Evolutionary conservation across 35 echinoderm and acorn worm species (phyloP), one percentile per base, ranked within the genome.

Genomic region (Anneissia japonica): DNA sequence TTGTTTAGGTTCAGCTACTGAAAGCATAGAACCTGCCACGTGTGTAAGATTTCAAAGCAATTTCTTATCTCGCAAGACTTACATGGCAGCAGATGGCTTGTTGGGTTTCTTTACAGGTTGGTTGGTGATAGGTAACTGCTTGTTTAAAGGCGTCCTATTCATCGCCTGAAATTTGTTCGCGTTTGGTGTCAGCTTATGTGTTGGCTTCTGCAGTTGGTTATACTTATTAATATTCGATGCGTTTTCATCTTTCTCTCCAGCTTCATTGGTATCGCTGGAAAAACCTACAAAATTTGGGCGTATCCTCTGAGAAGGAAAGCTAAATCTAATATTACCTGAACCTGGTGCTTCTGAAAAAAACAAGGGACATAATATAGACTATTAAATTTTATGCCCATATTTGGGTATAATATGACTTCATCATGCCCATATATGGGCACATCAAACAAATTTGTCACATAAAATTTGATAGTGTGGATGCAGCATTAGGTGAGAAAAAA

Each of bases 241-340:
- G 5, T 64, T 23, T 9, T 64, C 19, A 64, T 64, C 51, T 11
- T 64, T 64, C 51, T 26, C 51, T 19, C 26, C 19, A 23, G 21
- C 9, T 64, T 64, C 51, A 26, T 16, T 64, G 10, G 51, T 1
- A 26, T 26, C 19, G 10, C 26, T 9, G 21, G 7, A 16, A 64
- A 64, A 64, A 64, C 51, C 51, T 9, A 64, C 51, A 64, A 64
- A 64, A 64, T 64, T 64, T 64, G 51, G 51, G 10, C 51, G 5
- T 12, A 9, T 9, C 34, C 90, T 51, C 77, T 92, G 74, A 75
- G 29, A 77, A 1, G 85, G 90, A 77, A 92, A 81, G 45, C 76
- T 92, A 39, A 92, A 92, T 38, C 85, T 85, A 30, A 92, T 87
- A 81, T 86, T 86, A 51, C 77, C 82, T 46, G 81, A 16, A 46